Base-by-base conservation (phyloP, 2,888 invertebrate species). In the Pandemis corylana region DNA sequence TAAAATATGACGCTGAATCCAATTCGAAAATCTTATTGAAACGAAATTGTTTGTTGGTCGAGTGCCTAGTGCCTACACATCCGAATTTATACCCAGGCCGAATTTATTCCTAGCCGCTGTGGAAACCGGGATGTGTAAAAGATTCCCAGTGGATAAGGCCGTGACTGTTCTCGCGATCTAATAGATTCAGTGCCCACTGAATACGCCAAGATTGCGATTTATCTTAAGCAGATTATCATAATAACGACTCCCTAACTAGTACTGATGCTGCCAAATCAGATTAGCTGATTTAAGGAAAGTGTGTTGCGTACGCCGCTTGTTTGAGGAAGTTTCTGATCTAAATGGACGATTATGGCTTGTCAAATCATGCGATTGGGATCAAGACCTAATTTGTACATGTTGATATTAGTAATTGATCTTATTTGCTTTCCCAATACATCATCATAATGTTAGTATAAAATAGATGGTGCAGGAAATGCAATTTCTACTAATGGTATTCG, bases 21-120 rank as follows among this genome's bases (percentile, higher is more conserved):
- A 5, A 46, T 13, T 28, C 51, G 59, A 28, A 69, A 66, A 70
- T 76, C 68, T 63, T 71, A 69, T 77, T 76, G 74, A 76, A 76
- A 74, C 42, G 68, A 36, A 62, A 71, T 70, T 76, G 41, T 53
- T 51, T 66, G 63, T 68, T 56, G 68, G 68, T 61, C 68, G 64
- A 44, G 71, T 42, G 71, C 66, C 65, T 64, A 59, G 71, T 28
- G 71, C 66, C 65, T 64, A 63, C 66, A 72, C 66, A 28, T 15
- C 68, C 36, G 61, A 75, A 74, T 77, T 70, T 74, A 77, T 77
- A 65, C 49, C 56, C 42, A 46, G 13, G 53, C 68, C 72, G 28
- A 12, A 59, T 59, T 59, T 59, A 59, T 59, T 72, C 61, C 70
- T 56, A 20, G 15, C 68, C 71, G 68, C 68, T 61, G 63, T 66